These are phyloP conservation scores for Euura saliciscinereae DNA, from an alignment of 1,140 invertebrate species.

Conservation along the genomic window DNA sequence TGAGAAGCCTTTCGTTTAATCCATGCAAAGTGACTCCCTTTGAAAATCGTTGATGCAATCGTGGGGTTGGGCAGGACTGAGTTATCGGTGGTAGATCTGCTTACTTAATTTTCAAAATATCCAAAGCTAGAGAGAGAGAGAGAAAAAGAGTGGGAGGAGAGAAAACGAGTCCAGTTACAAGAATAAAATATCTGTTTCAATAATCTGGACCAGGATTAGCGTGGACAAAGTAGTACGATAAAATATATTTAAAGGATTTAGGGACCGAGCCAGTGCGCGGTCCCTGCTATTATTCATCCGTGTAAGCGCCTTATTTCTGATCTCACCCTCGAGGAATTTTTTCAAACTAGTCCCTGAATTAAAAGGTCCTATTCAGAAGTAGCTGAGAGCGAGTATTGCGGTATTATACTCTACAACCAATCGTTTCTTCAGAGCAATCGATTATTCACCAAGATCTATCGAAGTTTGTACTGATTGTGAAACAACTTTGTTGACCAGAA, in stretches of 20 bases:
- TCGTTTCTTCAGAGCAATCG: too few species aligned
- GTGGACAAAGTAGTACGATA: slow-evolving; percentile 10
- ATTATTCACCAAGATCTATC: too few species aligned
- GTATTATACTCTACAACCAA: too few species aligned
- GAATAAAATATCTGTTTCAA: slow-evolving; percentile 8
- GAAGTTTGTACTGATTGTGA: too few species aligned
- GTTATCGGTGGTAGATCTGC: neutral
- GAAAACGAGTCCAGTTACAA: neutral
- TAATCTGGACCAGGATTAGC: slow-evolving; percentile 19
- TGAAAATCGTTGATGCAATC: neutral
- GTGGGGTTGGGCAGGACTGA: too few species aligned
- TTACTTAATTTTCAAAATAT: neutral
- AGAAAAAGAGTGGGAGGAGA: neutral
- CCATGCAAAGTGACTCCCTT: neutral
- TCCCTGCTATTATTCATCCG: slow-evolving; percentile 23
- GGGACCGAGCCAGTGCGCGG: neutral
- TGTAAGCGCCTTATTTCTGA: slow-evolving; percentile 26
- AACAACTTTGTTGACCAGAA: too few species aligned
- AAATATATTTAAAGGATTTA: slow-evolving; percentile 17
- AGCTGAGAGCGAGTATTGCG: neutral
- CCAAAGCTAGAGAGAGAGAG: neutral
- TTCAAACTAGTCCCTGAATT: slow-evolving; percentile 12
- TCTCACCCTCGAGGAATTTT: slow-evolving; percentile 26
- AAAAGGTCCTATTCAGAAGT: neutral
- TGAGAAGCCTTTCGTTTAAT: neutral